Conservation (phyloP, 2,113 vertebrate species). For the Poeciliopsis occidentalis region DNA sequence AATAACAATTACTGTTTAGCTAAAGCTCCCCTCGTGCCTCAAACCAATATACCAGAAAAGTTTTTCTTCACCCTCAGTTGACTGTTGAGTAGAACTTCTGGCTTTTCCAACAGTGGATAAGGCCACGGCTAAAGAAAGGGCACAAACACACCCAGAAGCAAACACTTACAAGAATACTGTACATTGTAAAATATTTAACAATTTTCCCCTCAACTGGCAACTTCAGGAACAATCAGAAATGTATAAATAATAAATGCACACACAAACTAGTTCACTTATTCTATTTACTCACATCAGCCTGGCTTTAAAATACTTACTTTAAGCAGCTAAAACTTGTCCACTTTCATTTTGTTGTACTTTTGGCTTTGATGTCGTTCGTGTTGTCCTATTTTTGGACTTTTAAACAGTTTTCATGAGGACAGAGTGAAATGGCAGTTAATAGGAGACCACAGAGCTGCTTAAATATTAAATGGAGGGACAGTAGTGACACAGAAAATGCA, state of each 20-base stretch:
- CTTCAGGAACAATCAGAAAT: slow-evolving; percentile 10
- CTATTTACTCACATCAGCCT: slow-evolving; percentile 37
- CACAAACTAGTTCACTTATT: slow-evolving; percentile 38
- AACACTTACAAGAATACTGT: not conserved
- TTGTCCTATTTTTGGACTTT: slow-evolving; percentile 48
- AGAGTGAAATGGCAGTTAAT: slow-evolving; percentile 26
- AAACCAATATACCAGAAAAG: slow-evolving; percentile 24
- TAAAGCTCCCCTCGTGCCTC: slow-evolving; percentile 22
- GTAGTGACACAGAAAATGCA: slow-evolving; percentile 62
- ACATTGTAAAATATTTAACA: slow-evolving; percentile 41
- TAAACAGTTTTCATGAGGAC: slow-evolving; percentile 17
- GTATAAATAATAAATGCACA: slow-evolving; percentile 53
- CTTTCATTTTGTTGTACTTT: slow-evolving; percentile 4
- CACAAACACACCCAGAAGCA: slow-evolving; percentile 6
- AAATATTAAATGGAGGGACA: slow-evolving; percentile 65
- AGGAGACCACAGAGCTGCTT: slow-evolving; percentile 64
- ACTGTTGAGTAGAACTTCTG: slow-evolving; percentile 11
- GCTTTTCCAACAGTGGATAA: slow-evolving; percentile 5
- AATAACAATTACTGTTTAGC: slow-evolving; percentile 20
- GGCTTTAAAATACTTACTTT: slow-evolving; percentile 37
- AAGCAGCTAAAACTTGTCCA: slow-evolving; percentile 1
- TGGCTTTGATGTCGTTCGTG: slow-evolving; percentile 15
- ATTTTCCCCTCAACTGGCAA: slow-evolving; percentile 2
- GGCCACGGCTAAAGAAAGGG: not conserved
- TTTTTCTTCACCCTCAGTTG: slow-evolving; percentile 18